These are phyloP conservation scores for Channa striata DNA, from an alignment of 2,797 vertebrate genomes.

Conservation along the genomic window DNA sequence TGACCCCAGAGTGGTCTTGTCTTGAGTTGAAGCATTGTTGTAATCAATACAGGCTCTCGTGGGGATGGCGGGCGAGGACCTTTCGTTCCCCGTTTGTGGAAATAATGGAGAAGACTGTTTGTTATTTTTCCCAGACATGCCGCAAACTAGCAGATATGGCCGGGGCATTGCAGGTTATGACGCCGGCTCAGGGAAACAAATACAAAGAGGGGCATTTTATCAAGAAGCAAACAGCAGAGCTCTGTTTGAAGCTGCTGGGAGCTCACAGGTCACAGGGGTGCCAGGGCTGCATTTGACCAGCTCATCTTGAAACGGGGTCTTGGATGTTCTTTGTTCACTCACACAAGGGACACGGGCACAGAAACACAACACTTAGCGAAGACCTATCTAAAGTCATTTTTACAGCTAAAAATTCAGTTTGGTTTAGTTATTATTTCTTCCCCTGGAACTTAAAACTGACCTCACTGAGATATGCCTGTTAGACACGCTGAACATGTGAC, in stretches of 20 bases:
- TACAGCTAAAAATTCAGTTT: slow-evolving; percentile 60
- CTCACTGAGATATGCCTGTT: slow-evolving; percentile 49
- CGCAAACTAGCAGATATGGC: slow-evolving; percentile 85
- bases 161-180: slow-evolving; percentile 84
- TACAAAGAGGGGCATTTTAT: slow-evolving; percentile 82
- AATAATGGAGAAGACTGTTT: slow-evolving; percentile 87
- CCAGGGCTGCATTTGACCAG: slow-evolving; percentile 77
- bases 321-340: slow-evolving; percentile 76
- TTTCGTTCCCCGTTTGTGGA: slow-evolving; percentile 86
- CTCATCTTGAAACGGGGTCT: slow-evolving; percentile 79
- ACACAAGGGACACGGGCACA: slow-evolving; percentile 57
- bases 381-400: slow-evolving; percentile 62
- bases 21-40: slow-evolving; percentile 87
- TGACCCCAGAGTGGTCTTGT: slow-evolving; percentile 86
- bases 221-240: slow-evolving; percentile 79
- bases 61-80: slow-evolving; percentile 84
- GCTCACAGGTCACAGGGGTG: slow-evolving; percentile 70
- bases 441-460: slow-evolving; percentile 49
- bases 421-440: slow-evolving; percentile 61
- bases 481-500: slow-evolving; percentile 20
- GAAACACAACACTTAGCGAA: slow-evolving; percentile 56
- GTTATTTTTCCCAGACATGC: slow-evolving; percentile 86
- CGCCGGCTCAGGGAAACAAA: slow-evolving; percentile 80
- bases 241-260: slow-evolving; percentile 78
- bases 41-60: slow-evolving; percentile 87